phyloP scores from a whole-genome alignment of 2,888 invertebrate genomes.

The Leptopilina syphax region DNA sequence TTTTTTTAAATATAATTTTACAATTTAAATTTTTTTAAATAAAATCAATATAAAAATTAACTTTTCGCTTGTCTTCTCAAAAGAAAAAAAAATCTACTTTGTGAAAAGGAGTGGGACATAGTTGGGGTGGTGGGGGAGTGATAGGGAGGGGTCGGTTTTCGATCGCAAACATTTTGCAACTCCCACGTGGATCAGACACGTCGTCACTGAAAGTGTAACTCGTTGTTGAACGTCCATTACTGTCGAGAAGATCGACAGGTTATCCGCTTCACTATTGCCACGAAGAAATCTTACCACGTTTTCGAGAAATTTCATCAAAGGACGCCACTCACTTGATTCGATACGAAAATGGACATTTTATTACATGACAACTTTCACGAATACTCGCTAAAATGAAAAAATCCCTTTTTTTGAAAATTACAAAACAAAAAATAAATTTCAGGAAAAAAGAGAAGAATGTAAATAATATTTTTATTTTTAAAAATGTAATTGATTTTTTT shows the following conservation, averaged over 20 bases:
- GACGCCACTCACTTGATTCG: neutral
- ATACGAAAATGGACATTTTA: slow-evolving; percentile 20
- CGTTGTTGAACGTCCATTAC: slow-evolving; percentile 71
- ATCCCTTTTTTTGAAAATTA: neutral
- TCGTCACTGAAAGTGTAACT: slow-evolving; percentile 69
- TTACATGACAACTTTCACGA: neutral
- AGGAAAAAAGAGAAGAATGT: neutral
- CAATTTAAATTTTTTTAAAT: too few relatives aligned
- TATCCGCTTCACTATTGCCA: slow-evolving; percentile 55
- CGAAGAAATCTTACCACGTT: slow-evolving; percentile 33
- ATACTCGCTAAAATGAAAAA: neutral
- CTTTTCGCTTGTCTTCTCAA: neutral
- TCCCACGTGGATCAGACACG: slow-evolving; percentile 68
- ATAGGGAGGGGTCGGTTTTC: neutral
- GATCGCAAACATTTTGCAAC: slow-evolving; percentile 60
- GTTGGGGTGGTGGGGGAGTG: too few relatives aligned
- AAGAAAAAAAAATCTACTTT: neutral
- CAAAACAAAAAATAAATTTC: neutral
- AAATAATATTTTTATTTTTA: too few relatives aligned
- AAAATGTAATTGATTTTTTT: neutral
- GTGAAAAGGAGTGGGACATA: too few relatives aligned
- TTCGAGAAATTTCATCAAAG: slow-evolving; percentile 15
- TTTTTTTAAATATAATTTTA: too few relatives aligned
- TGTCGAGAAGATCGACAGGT: slow-evolving; percentile 68
- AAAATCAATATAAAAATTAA: too few relatives aligned